Conservation (phyloP, 2,113 vertebrate species). For the Proteles cristata region DNA sequence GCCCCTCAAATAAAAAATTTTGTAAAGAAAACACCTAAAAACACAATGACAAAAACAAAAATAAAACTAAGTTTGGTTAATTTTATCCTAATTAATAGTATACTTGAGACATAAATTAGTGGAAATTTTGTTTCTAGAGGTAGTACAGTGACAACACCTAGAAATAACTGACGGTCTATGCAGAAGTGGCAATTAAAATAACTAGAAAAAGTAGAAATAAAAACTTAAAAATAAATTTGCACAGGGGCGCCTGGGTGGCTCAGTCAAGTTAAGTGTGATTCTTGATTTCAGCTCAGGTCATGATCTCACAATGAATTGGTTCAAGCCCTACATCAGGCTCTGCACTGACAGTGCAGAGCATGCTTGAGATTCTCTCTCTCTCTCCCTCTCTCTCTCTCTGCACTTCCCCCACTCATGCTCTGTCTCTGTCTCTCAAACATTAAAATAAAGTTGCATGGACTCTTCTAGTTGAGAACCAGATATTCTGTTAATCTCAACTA, state of each 20-base stretch:
- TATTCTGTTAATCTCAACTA: background rate
- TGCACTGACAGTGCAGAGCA: too few relatives aligned
- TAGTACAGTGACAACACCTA: slow-evolving; percentile 7
- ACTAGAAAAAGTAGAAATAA: slow-evolving; percentile 5
- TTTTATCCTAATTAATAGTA: slow-evolving; percentile 8
- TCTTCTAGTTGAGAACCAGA: background rate
- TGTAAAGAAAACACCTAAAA: background rate
- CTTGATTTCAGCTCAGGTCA: too few relatives aligned
- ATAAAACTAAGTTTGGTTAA: background rate
- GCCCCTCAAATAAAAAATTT: too few relatives aligned
- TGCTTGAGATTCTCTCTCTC: too few relatives aligned
- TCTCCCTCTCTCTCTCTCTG: too few relatives aligned
- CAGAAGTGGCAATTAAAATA: slow-evolving; percentile 15
- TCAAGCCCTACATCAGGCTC: too few relatives aligned
- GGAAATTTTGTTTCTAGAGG: slow-evolving; percentile 30
- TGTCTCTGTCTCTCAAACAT: too few relatives aligned
- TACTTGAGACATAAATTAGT: background rate
- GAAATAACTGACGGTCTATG: background rate
- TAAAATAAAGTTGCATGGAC: background rate
- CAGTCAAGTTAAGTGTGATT: background rate
- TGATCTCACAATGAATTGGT: too few relatives aligned
- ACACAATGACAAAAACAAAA: background rate
- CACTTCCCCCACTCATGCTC: too few relatives aligned
- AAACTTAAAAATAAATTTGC: background rate
- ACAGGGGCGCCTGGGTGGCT: background rate